phyloP scores from a whole-genome alignment of 2,888 invertebrate genomes.

The Abrostola tripartita region DNA sequence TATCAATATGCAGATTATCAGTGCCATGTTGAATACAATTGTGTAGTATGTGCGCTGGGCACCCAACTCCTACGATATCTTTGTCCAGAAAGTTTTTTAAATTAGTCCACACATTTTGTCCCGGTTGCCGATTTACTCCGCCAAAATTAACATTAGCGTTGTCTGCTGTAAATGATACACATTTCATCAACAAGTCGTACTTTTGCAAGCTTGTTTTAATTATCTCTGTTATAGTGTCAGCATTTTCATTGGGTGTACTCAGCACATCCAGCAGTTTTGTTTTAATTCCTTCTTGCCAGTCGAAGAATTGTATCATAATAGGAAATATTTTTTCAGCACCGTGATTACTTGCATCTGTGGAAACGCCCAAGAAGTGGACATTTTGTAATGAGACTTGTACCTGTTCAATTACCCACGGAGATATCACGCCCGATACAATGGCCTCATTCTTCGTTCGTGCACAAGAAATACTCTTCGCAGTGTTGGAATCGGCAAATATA shows the following conservation, averaged over 20 bases:
- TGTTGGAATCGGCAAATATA: slow-evolving; percentile 14
- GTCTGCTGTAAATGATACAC: slow-evolving; percentile 57
- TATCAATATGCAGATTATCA: slow-evolving; percentile 38
- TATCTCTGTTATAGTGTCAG: slow-evolving; percentile 51
- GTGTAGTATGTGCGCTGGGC: slow-evolving; percentile 54
- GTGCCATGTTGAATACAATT: slow-evolving; percentile 50
- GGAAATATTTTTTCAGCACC: slow-evolving; percentile 54
- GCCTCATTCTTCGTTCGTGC: slow-evolving; percentile 46
- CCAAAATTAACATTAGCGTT: slow-evolving; percentile 67
- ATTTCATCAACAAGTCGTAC: slow-evolving; percentile 38
- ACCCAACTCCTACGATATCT: slow-evolving; percentile 53
- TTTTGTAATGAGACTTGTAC: slow-evolving; percentile 34
- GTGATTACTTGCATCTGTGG: slow-evolving; percentile 58
- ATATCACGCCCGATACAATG: slow-evolving; percentile 41
- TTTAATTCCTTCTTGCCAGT: slow-evolving; percentile 49
- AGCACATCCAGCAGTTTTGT: slow-evolving; percentile 47
- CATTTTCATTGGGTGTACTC: slow-evolving; percentile 50
- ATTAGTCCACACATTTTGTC: slow-evolving; percentile 50
- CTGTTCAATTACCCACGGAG: slow-evolving; percentile 36
- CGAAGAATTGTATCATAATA: slow-evolving; percentile 56
- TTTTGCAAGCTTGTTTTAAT: slow-evolving; percentile 46
- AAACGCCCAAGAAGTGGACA: slow-evolving; percentile 46
- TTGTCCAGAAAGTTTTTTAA: slow-evolving; percentile 45
- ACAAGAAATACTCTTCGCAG: slow-evolving; percentile 15
- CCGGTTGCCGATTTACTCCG: slow-evolving; percentile 37